Evolutionary conservation across 2,113 vertebrate genomes (phyloP).

Genomic region (Carlito syrichta): DNA sequence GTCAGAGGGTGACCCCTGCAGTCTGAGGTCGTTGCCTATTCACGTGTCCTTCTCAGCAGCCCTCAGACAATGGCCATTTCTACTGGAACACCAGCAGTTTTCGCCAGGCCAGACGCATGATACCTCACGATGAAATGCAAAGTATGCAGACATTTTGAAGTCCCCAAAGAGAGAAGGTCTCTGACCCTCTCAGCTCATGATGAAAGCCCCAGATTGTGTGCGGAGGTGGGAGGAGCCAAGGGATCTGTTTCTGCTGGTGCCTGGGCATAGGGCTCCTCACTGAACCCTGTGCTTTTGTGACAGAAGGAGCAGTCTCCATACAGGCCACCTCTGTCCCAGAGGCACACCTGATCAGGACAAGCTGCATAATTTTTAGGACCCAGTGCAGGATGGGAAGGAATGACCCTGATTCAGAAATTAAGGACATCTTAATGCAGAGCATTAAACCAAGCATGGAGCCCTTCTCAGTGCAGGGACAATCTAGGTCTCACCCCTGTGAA

Average conservation of each 20-base stretch:
- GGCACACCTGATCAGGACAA: neutral
- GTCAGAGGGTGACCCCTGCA: neutral
- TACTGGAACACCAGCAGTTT: neutral
- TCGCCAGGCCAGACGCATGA: neutral
- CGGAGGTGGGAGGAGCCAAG: neutral
- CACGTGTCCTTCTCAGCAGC: neutral
- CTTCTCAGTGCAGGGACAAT: neutral
- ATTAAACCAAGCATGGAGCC: neutral
- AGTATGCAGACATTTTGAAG: neutral
- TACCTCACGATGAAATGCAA: neutral
- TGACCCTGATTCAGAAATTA: neutral
- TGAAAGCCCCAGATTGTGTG: neutral
- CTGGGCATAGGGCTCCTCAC: neutral
- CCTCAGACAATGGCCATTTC: neutral
- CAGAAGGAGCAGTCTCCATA: neutral
- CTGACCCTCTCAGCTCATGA: neutral
- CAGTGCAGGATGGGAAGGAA: neutral
- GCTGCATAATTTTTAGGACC: neutral
- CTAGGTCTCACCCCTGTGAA: neutral
- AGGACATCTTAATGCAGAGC: neutral
- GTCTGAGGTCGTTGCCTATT: neutral
- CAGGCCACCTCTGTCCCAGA: neutral
- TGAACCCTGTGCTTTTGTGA: neutral
- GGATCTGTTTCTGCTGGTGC: neutral
- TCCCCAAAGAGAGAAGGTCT: neutral